Evolutionary conservation across 2,113 vertebrate species (phyloP).

Genomic region (Actenoides lindsayi): DNA sequence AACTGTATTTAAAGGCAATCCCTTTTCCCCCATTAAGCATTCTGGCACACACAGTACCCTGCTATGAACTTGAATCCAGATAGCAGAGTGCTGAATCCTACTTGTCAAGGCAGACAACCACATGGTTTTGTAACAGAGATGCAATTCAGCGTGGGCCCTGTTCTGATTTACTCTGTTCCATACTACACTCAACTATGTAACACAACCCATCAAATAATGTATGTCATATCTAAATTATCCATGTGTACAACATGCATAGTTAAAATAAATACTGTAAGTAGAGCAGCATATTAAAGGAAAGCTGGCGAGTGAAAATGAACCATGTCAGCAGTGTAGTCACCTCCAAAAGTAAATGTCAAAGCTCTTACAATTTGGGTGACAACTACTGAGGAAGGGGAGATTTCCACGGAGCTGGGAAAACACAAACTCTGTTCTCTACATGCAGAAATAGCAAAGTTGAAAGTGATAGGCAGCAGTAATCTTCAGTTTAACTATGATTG

Average conservation of each 20-base stretch:
- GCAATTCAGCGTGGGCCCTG: neutral
- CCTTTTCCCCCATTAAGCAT: neutral
- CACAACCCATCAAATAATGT: neutral
- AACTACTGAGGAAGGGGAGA: neutral
- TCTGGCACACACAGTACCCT: neutral
- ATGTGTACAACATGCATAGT: neutral
- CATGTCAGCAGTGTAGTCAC: neutral
- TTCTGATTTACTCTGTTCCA: neutral
- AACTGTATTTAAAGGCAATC: neutral
- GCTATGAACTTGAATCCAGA: neutral
- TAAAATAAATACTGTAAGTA: neutral
- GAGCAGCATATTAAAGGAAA: neutral
- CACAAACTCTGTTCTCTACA: neutral
- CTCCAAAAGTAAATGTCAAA: constrained; percentile 50
- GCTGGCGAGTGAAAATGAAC: neutral
- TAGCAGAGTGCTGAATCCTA: neutral
- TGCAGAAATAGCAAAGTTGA: neutral
- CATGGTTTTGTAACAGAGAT: neutral
- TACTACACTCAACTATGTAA: neutral
- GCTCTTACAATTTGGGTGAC: constrained; percentile 36
- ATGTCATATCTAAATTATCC: neutral
- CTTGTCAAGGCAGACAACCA: neutral
- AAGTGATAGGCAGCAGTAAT: neutral
- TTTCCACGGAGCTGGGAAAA: neutral
- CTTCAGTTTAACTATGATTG: neutral